Base-by-base conservation (phyloP, 2,113 vertebrate species). In the Ursus arctos region DNA sequence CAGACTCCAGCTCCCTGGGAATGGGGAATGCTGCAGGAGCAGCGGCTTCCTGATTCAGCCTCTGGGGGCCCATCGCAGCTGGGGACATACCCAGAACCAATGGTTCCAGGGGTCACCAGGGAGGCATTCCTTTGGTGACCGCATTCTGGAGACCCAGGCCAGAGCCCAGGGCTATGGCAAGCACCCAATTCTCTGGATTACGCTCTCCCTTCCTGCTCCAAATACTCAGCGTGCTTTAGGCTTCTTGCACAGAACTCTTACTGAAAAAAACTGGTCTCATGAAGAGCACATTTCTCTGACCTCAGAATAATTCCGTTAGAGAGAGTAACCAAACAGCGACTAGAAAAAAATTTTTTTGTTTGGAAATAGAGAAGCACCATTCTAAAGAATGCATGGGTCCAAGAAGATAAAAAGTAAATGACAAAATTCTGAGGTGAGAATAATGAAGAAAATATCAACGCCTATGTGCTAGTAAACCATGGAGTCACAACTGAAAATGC, bases 211-310 rank as follows among this genome's bases (percentile, higher is more conserved):
- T 65, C 83, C 13, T 1, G 36, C 16, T 80, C 61, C 76, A 63
- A 26, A 72, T 15, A 24, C 12, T 51, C 33, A 13, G 5, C 53
- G 0, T 11, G 80, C 28, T 65, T 31, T 40, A 12, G 1, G 3
- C 40, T 28, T 72, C 61, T 21, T 5, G 10, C 4, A 22, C 21
- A 0, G 19, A 74, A 40, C 53, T 71, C n/a, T 84, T 6, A 31
- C 0, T 5, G 22, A 1, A 33, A 31, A 88, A 15, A 55, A 69
- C 0, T 4, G 7, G 22, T 59, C 6, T 13, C 4, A 2, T 33
- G 6, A 90, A 69, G 49, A 81, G 59, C 43, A 79, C 16, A 4
- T 61, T 49, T 49, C 49, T 43, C 85, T 18, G 59, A 87, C 28
- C 67, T 77, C 11, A 43, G 5, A 47, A 69, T 21, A 81, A 14